These are phyloP conservation scores for Amitus sp. DNA, from an alignment of 2,888 invertebrate genomes.

Conservation along the genomic window DNA sequence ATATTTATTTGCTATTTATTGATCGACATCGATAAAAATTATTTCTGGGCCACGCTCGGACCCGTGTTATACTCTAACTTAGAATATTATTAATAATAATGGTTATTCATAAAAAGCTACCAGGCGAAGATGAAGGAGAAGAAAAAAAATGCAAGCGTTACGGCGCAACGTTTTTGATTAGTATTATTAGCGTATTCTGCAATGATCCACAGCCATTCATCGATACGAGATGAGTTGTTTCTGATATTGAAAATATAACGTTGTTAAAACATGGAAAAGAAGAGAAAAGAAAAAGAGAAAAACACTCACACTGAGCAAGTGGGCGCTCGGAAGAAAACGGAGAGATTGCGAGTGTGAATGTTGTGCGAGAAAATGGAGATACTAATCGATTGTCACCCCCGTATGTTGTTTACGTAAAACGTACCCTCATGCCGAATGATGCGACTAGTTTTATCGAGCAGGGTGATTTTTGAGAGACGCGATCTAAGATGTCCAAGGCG, in stretches of 20 bases:
- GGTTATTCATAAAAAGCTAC: slow-evolving; percentile 34
- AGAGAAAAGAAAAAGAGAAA: slow-evolving; percentile 1
- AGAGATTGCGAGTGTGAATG: slow-evolving; percentile 17
- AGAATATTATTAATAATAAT: slow-evolving; percentile 48
- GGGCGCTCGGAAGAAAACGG: slow-evolving; percentile 15
- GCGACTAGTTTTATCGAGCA: slow-evolving; percentile 7
- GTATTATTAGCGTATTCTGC: slow-evolving; percentile 53
- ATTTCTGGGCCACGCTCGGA: slow-evolving; percentile 50
- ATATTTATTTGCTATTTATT: slow-evolving; percentile 51
- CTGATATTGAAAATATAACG: slow-evolving; percentile 54
- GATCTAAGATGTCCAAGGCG: not conserved
- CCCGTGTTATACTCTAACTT: slow-evolving; percentile 49
- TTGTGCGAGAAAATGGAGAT: slow-evolving; percentile 18
- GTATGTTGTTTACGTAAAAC: slow-evolving; percentile 34
- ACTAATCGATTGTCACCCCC: slow-evolving; percentile 35
- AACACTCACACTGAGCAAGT: no score
- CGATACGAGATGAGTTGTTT: slow-evolving; percentile 54
- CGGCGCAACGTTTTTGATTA: slow-evolving; percentile 52
- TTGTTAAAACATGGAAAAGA: slow-evolving; percentile 51
- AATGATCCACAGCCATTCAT: slow-evolving; percentile 51
- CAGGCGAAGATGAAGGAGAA: slow-evolving; percentile 24
- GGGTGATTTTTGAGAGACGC: slow-evolving; percentile 2
- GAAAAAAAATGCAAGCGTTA: slow-evolving; percentile 32
- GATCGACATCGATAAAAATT: slow-evolving; percentile 45
- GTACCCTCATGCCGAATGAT: slow-evolving; percentile 2